A percentile compares a stretch with the other conserved stretches of the same genome.
These are phyloP conservation scores for Prionailurus viverrinus DNA, from an alignment of 2,113 vertebrate genomes.

Conservation along the genomic window DNA sequence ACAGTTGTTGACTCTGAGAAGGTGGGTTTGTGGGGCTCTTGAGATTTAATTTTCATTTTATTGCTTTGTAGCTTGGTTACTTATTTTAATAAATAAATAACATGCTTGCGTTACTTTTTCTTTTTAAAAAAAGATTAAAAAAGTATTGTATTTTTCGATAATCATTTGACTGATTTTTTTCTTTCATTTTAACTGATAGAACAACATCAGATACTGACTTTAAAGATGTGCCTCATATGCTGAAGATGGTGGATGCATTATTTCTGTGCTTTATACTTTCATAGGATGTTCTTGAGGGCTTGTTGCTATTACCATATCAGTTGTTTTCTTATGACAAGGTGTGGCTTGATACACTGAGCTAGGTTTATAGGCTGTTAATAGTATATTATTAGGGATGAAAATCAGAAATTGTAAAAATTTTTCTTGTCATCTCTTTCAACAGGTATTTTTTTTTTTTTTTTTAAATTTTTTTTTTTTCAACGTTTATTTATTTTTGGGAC, in stretches of 20 bases:
- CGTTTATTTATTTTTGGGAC: too few species aligned
- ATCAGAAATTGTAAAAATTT: constrained; percentile 4
- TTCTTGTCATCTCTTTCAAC: background rate
- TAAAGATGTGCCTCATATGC: background rate
- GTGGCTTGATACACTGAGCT: background rate
- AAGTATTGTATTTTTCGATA: background rate
- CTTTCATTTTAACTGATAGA: constrained; percentile 7
- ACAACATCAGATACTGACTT: background rate
- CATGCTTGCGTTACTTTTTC: background rate
- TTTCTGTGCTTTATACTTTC: background rate
- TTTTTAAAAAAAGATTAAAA: constrained; percentile 41
- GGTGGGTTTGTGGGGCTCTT: background rate
- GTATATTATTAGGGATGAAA: background rate
- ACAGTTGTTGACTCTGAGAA: background rate
- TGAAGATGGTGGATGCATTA: background rate
- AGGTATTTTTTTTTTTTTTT: background rate
- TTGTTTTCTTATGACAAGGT: background rate
- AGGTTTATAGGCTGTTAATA: background rate
- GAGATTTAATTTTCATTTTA: background rate
- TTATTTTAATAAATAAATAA: constrained; percentile 1
- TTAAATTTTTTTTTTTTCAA: too few species aligned
- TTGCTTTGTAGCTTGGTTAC: background rate
- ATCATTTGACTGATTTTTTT: background rate
- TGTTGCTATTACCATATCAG: background rate
- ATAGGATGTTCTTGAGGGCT: background rate